Percentiles rank a stretch among this genome's conserved stretches.
These are phyloP conservation scores for Meloidogyne chitwoodi DNA, from an alignment of 1,140 invertebrate species.

Conservation along the genomic window DNA sequence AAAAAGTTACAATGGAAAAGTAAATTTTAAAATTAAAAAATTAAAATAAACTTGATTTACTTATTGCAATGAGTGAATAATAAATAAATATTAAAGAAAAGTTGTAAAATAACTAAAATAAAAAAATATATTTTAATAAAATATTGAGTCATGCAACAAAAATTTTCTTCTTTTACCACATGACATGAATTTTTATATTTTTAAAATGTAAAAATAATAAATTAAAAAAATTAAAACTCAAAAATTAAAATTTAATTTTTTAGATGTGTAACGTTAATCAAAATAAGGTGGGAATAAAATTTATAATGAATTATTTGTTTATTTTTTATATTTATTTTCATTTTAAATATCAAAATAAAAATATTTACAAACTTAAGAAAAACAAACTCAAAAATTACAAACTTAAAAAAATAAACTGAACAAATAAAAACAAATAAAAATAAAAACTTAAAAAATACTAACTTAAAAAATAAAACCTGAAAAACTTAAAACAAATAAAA, in stretches of 20 bases:
- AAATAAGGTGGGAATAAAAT: not conserved
- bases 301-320: not conserved
- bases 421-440: too few species aligned
- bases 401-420: too few species aligned
- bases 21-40: slow-evolving; percentile 14
- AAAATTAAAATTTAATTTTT: not conserved
- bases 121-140: not conserved
- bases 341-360: not conserved
- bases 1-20: slow-evolving; percentile 46
- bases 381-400: too few species aligned
- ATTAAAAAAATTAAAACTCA: too few species aligned
- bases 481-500: too few species aligned
- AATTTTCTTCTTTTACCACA: too few species aligned
- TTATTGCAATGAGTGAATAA: not conserved
- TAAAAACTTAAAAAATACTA: too few species aligned
- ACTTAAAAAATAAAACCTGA: too few species aligned
- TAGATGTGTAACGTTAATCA: not conserved
- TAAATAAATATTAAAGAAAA: not conserved
- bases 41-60: too few species aligned
- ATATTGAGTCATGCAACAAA: not conserved
- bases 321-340: not conserved
- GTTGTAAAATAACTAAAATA: not conserved
- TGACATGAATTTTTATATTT: too few species aligned
- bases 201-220: too few species aligned
- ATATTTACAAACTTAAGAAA: too few species aligned